A percentile compares a stretch with the other conserved stretches of the same genome.
Conservation (phyloP, 2,888 invertebrate species). For the Agrenia bidenticulata region DNA sequence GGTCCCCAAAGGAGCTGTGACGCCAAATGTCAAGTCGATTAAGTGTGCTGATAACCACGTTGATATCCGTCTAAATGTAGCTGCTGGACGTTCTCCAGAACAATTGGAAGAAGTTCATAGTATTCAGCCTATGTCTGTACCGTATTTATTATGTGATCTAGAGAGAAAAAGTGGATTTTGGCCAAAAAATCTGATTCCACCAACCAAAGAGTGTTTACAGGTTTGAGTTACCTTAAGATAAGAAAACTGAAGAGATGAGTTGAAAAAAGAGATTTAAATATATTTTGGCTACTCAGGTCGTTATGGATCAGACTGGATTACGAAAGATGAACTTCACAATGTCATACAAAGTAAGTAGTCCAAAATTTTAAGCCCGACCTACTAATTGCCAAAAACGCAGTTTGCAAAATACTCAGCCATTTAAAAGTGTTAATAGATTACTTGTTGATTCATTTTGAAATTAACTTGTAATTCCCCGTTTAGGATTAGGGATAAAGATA, state of each 20-base stretch:
- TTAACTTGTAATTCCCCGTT: too few species aligned
- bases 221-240: not conserved
- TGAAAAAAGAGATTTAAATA: too few species aligned
- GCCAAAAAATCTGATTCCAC: constrained; percentile 44
- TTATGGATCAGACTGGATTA: constrained; percentile 44
- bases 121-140: constrained; percentile 11
- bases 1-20: constrained; percentile 17
- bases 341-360: constrained; percentile 37
- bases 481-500: too few species aligned
- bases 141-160: constrained; percentile 40
- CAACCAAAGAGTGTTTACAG: constrained; percentile 38
- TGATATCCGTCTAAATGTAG: constrained; percentile 33
- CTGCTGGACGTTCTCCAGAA: constrained; percentile 39
- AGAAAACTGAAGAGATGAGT: too few species aligned
- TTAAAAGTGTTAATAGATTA: not conserved
- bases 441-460: too few species aligned
- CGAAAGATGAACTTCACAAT: constrained; percentile 39
- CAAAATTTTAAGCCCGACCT: not conserved
- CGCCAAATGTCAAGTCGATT: constrained; percentile 11
- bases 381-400: not conserved
- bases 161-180: constrained; percentile 38
- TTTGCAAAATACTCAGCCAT: not conserved
- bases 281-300: not conserved
- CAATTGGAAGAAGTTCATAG: constrained; percentile 31
- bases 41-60: constrained; percentile 36